Evolutionary conservation across 35 echinoderm and acorn worm species (phyloP), one percentile per base, ranked within the genome.

Genomic region (Holothuria glaberrima): DNA sequence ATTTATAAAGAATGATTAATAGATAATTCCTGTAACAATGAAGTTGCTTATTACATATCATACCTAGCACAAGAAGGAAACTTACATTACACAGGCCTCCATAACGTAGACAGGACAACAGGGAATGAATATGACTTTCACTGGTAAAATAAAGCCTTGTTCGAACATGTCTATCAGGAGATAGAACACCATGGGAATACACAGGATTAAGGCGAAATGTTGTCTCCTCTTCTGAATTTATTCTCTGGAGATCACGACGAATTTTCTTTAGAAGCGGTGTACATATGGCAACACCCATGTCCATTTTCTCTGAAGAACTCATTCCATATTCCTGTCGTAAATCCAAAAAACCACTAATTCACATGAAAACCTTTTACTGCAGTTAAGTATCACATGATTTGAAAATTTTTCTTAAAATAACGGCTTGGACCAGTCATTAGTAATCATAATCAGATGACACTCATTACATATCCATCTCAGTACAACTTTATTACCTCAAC

Each of bases 111-210:
- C 97, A 99, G 1, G 93, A 95, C 7, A 99, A 88, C 48, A 99
- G 66, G 36, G 97, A 95, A 45, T 99, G 97, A 16, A 99, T 99
- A 44, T 95, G 97, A 75, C 97, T 99, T 83, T 99, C 97, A 89
- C 97, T 99, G 30, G 97, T 99, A 76, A 99, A 99, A 86, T 99
- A 99, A 12, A 99, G 91, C 25, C 97, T 60, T 6, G 97, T 95
- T 21, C 97, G 59, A 30, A 99, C 97, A n/a, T 99, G 97, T 30
- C 97, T 78, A n/a, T 90, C 97, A 12, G 97, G 97, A 59, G 97
- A 95, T 83, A 99, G 29, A 6, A 99, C 97, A 82, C 93, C 93
- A 22, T 90, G 88, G 3, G 97, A 93, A 90, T 99, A 99, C 30
- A 86, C 57, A 1, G 97, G 97, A 73, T 99, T 99, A 17, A 99